Base-by-base conservation (phyloP, 2,888 invertebrate genomes). In the Chrysolina haemoptera region DNA sequence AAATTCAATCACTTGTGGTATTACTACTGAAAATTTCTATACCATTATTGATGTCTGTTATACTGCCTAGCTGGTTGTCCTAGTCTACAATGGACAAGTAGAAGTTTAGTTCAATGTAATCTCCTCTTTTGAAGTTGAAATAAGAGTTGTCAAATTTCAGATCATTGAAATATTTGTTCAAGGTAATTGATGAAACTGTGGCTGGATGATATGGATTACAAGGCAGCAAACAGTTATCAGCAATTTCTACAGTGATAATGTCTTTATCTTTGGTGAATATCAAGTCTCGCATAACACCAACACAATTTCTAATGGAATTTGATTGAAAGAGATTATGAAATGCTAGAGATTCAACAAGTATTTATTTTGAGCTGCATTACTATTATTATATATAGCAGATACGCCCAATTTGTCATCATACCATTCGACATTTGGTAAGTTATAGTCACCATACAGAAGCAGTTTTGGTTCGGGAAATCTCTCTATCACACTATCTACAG, bases 221-320 rank as follows among this genome's bases (percentile, higher is more conserved):
- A 40, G 62, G 40, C 62, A 62, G n/a, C n/a, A n/a, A n/a, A n/a
- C 35, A 62, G 14, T 40, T 40, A 62, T 62, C 40, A 62, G 27
- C 22, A 62, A 62, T 14, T 35, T 62, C 62, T n/a, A 62, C 62
- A 5, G 22, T 35, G 62, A 62, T 62, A 11, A 62, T 40, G 35
- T 62, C 62, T 11, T 43, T 11, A 40, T 62, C 40, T 5, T 62
- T 11, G 5, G 40, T 35, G n/a, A 40, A 62, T 62, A 62, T 40
- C 62, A 40, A 40, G n/a, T 62, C 40, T 62, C 40, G 8, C 62
- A 40, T 62, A 9, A 22, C 40, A 62, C 62, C 62, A 40, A 62
- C 35, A 22, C 43, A 43, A 8, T 43, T 43, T 1, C 1, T 4
- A 43, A 43, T 43, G 8, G 43, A 43, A 14, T 43, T 43, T 43